phyloP scores from a whole-genome alignment of 37 sponge, comb jelly and placozoan species.

The Oscarella lobularis region DNA sequence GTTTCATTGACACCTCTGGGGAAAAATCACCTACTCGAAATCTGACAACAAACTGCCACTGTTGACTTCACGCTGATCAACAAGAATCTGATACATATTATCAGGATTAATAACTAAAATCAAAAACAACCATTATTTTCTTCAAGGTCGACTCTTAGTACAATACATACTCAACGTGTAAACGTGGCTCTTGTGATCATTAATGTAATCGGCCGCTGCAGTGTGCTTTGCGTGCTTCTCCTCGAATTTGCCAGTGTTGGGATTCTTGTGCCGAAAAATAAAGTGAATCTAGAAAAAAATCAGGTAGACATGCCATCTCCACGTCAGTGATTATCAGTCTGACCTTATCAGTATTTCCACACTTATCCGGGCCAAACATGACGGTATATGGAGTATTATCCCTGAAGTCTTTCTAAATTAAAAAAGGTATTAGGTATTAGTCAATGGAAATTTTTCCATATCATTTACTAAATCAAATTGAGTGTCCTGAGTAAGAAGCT shows the following conservation, averaged over 20 bases:
- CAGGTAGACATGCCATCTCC: background rate
- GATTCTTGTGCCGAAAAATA: constrained; percentile 87
- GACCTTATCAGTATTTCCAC: constrained; percentile 76
- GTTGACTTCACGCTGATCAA: background rate
- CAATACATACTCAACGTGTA: constrained; percentile 51
- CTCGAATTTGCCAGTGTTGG: constrained; percentile 80
- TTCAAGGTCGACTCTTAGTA: too few species aligned
- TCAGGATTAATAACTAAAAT: background rate
- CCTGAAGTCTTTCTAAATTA: constrained; percentile 34
- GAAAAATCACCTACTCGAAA: background rate
- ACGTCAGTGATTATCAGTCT: constrained; percentile 5
- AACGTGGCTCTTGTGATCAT: constrained; percentile 82
- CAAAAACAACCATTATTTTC: too few species aligned
- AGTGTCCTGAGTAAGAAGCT: constrained; percentile 54
- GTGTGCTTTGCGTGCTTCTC: constrained; percentile 91
- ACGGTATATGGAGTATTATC: constrained; percentile 93
- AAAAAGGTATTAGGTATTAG: background rate
- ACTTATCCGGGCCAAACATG: constrained; percentile 99
- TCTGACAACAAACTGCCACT: background rate
- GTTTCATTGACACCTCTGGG: too few species aligned
- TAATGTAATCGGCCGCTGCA: constrained; percentile 27
- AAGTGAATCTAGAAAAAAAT: constrained; percentile 58
- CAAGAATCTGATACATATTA: background rate
- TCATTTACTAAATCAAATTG: constrained; percentile 34
- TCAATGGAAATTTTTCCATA: background rate